Percentiles rank a stretch among this genome's conserved stretches.
phyloP scores from a whole-genome alignment of 2,113 vertebrate species.

The Campylomormyrus numenius region DNA sequence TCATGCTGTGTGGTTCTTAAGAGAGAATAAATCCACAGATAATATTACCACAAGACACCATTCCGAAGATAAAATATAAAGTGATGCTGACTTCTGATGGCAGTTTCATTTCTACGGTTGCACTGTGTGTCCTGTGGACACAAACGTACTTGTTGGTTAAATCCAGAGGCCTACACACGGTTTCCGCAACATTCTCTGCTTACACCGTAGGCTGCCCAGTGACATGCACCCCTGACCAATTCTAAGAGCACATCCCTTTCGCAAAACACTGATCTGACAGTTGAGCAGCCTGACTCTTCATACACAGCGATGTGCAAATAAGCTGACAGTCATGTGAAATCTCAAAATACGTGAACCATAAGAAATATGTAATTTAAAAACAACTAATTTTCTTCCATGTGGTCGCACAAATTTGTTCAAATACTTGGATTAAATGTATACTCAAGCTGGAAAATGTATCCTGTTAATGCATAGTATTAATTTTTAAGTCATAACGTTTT shows the following conservation, averaged over 20 bases:
- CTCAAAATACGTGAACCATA: not conserved
- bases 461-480: too few species aligned
- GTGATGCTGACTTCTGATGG: not conserved
- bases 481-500: too few species aligned
- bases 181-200: not conserved
- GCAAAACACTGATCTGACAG: too few species aligned
- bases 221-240: not conserved
- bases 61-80: too few species aligned
- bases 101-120: not conserved
- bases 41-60: not conserved
- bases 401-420: too few species aligned
- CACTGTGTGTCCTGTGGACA: not conserved
- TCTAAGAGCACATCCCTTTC: too few species aligned
- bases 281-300: too few species aligned
- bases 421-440: too few species aligned
- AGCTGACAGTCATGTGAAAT: not conserved
- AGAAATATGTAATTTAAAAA: too few species aligned
- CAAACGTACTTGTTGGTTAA: not conserved
- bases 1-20: not conserved
- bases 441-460: too few species aligned
- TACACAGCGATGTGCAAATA: too few species aligned
- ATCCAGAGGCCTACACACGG: not conserved
- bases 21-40: not conserved
- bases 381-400: too few species aligned
- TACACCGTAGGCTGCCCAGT: not conserved